Percentiles rank a stretch among this genome's conserved stretches.
Evolutionary conservation across 2,797 vertebrate species (phyloP).

Genomic region (Ispidina lecontei): DNA sequence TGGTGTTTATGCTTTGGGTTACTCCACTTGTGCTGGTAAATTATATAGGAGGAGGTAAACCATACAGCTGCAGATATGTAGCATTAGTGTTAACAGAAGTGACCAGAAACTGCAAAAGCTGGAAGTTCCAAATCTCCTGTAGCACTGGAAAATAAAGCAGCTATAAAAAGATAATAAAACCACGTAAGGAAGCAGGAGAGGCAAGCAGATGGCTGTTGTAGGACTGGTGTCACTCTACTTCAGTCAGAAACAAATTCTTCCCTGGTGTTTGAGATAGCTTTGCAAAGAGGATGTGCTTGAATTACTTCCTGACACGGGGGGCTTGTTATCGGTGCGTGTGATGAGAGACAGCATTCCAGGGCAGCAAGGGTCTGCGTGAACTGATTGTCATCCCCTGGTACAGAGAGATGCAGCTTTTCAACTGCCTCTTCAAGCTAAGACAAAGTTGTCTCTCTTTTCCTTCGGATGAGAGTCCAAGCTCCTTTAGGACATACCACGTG

Average conservation of each 20-base stretch:
- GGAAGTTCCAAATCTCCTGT: background rate
- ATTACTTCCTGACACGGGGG: background rate
- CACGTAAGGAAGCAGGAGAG: conserved; percentile 12
- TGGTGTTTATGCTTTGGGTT: background rate
- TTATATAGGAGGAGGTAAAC: background rate
- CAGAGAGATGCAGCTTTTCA: background rate
- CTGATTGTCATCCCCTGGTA: background rate
- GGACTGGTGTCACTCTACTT: background rate
- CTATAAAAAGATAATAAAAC: background rate
- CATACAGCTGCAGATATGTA: background rate
- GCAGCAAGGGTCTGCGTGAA: background rate
- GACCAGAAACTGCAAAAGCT: background rate
- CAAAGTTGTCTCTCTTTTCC: background rate
- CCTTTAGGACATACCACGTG: background rate
- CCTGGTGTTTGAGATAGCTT: background rate
- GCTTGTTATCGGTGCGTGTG: background rate
- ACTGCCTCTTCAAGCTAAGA: background rate
- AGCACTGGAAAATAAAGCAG: background rate
- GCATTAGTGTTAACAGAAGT: background rate
- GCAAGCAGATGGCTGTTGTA: background rate
- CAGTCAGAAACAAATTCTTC: background rate
- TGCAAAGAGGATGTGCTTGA: conserved; percentile 9
- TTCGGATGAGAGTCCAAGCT: background rate
- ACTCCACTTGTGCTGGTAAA: background rate
- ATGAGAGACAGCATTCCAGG: background rate